Evolutionary conservation across 2,113 vertebrate genomes (phyloP), one percentile per base, ranked within the genome.

Genomic region (Nesoenas mayeri): DNA sequence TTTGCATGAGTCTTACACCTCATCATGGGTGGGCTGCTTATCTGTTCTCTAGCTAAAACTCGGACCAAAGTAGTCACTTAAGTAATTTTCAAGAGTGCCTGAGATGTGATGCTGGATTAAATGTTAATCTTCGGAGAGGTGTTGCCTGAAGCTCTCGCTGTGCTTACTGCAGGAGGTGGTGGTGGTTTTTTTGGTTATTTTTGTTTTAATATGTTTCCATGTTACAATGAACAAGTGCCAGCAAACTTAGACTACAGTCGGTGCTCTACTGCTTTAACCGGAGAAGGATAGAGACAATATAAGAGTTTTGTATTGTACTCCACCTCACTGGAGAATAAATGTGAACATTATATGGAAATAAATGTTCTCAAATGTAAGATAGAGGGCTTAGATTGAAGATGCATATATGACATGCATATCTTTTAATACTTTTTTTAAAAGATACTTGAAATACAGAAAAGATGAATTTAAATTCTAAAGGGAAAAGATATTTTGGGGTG

Each of bases 401-500:
- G 3, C 29, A n/a, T 25, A 8, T 40, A 14, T 50, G 77, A 22
- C 9, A 34, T 44, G 10, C 8, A 4, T n/a, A 3, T 70, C 7
- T 22, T 82, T 75, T 65, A 50, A 69, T 62, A 19, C 44, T 24
- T 24, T 51, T 15, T 84, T 44, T 12, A 2, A 90, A 75, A 22
- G 31, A 70, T 40, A 2, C 19, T 71, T 74, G 48, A 89, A 47
- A 50, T 24, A 29, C 0, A 29, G 22, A 31, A 75, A 83, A 54
- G 0, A 0, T 36, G 4, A 16, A 9, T 85, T 56, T 64, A 34
- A 89, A 50, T 9, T 56, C 21, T n/a, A 57, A 64, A 65, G 15
- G 20, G 7, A 85, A 53, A 75, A 77, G 4, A 11, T 32, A 50
- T 61, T 88, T 85, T 77, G 32, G 24, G 34, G 8, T 62, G 11